phyloP scores from a whole-genome alignment of 2,888 invertebrate species.

The Macropis europaea region DNA sequence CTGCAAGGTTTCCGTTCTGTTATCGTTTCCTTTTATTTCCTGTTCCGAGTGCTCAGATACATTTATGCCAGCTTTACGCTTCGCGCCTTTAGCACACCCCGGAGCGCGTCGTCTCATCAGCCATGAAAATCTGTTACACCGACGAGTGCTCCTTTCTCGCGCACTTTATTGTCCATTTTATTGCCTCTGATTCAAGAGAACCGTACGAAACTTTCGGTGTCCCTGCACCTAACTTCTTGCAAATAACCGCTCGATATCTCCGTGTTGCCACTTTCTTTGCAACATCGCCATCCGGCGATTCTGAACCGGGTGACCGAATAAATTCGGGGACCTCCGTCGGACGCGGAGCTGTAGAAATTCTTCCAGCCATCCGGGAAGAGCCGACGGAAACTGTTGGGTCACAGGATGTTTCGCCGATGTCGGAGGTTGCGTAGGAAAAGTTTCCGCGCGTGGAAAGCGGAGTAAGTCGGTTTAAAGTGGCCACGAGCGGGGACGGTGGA shows the following conservation, averaged over 20 bases:
- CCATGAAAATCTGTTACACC: slow-evolving; percentile 44
- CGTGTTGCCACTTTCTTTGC: not conserved
- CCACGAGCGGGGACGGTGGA: not conserved
- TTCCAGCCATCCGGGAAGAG: no score
- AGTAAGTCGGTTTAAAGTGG: slow-evolving; percentile 48
- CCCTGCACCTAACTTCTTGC: not conserved
- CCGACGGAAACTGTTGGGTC: slow-evolving; percentile 13
- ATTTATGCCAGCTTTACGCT: slow-evolving; percentile 18
- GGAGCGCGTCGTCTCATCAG: slow-evolving; percentile 31
- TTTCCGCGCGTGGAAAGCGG: slow-evolving; percentile 44
- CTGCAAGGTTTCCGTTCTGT: no score
- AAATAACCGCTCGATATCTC: not conserved
- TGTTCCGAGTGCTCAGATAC: not conserved
- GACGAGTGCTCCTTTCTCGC: not conserved
- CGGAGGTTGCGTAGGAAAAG: slow-evolving; percentile 25
- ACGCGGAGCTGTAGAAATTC: no score
- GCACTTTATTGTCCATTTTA: slow-evolving; percentile 47
- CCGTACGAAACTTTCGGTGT: slow-evolving; percentile 11
- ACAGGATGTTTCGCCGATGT: slow-evolving; percentile 25
- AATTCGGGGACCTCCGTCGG: no score
- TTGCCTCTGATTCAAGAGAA: slow-evolving; percentile 44
- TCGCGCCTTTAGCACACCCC: slow-evolving; percentile 35
- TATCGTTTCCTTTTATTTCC: no score
- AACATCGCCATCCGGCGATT: no score
- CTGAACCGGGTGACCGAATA: no score